Evolutionary conservation across 2,888 invertebrate species (phyloP).

Genomic region (Cryptocephalus primarius): DNA sequence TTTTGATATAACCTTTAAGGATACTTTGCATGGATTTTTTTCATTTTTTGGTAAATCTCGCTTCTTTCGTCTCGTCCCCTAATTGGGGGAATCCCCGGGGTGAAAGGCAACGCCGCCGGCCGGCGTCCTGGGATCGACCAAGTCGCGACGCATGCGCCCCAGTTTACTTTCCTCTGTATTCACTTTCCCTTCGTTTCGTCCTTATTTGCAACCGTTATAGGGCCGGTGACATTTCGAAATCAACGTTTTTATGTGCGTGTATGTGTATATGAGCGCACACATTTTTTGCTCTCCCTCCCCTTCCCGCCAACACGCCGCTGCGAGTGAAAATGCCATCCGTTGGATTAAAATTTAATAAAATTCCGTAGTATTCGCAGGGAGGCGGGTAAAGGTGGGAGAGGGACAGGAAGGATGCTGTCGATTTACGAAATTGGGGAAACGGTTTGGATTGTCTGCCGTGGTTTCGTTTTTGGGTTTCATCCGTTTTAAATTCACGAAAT

Average conservation of each 20-base stretch:
- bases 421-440: background rate
- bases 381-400: background rate
- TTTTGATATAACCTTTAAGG: too few relatives aligned
- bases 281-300: constrained; percentile 1
- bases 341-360: constrained; percentile 5
- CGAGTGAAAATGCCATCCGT: constrained; percentile 3
- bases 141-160: constrained; percentile 15
- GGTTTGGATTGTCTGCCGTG: too few relatives aligned
- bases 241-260: too few relatives aligned
- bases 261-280: background rate
- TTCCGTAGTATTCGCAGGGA: background rate
- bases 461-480: too few relatives aligned
- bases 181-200: constrained; percentile 17
- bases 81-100: too few relatives aligned
- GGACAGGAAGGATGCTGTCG: background rate
- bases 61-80: too few relatives aligned
- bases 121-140: constrained; percentile 20
- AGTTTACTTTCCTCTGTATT: constrained; percentile 7
- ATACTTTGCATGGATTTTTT: too few relatives aligned
- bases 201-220: constrained; percentile 3
- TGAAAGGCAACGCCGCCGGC: background rate
- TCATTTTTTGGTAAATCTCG: too few relatives aligned
- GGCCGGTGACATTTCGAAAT: background rate
- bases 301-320: background rate
- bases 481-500: too few relatives aligned